Base-by-base conservation (phyloP, 2,888 invertebrate genomes). In the Drosophila austrosaltans region DNA sequence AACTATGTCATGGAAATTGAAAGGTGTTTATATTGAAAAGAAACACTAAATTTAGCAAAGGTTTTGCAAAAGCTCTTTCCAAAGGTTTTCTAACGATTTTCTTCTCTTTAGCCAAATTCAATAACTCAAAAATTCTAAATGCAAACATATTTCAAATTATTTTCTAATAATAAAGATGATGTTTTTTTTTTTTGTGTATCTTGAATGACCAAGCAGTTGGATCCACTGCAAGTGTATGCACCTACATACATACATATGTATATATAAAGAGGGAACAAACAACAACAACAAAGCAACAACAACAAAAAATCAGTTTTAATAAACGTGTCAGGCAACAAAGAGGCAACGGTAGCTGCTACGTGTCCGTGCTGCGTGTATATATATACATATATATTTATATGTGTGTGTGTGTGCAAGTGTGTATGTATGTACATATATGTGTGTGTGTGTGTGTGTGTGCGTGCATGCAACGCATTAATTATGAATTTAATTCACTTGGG, bases 401-500 rank as follows among this genome's bases (percentile, higher is more conserved):
- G 44, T 48, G 6, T 22, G 56, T 8, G 28, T 56, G 7, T 25
- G 53, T 54, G 72, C 40, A 10, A 8, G 58, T 44, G 58, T 56
- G 54, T 53, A 62, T 63, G 69, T 42, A 67, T 65, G 69, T 16
- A 28, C 28, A 28, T 16, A 16, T 16, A 16, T 61, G 72, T 61
- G 70, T 59, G 72, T 44, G 66, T 61, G 70, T 59, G 72, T 44
- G 66, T 82, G 69, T 80, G 76, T 77, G 74, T 88, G 89, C 89
- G 88, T 86, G 89, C 89, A 88, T 89, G 87, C 89, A 89, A 89
- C 86, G 89, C 86, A 87, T 87, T 87, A 86, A 87, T 87, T 87
- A 87, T 89, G 86, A 89, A 89, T 89, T 83, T 87, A 87, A 89
- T 85, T 85, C 89, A 84, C 72, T 87, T 70, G 79, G 86, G 81